Conservation (phyloP, 2,888 invertebrate species). For the Stenodera caucasica region DNA sequence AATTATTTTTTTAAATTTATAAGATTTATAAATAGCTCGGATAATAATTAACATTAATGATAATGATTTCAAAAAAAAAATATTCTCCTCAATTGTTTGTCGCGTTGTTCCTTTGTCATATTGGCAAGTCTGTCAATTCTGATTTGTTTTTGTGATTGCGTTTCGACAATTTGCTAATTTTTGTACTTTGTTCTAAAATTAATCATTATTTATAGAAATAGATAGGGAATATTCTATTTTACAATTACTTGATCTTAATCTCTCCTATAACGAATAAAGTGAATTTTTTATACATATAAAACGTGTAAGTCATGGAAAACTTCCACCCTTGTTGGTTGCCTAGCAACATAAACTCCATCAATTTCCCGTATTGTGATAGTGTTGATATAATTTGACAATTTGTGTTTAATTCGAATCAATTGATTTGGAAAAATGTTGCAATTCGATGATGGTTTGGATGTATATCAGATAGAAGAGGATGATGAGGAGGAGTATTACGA, state of each 20-base stretch:
- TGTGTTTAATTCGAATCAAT: too few relatives aligned
- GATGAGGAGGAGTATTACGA: conserved; percentile 27
- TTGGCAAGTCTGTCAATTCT: neutral
- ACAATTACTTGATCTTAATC: neutral
- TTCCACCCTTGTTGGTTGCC: neutral
- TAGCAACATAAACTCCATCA: neutral
- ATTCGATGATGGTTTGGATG: too few relatives aligned
- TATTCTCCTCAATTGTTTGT: neutral
- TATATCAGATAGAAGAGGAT: conserved; percentile 11
- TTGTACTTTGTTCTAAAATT: neutral
- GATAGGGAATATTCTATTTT: neutral
- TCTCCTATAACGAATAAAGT: neutral
- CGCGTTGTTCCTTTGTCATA: conserved; percentile 3
- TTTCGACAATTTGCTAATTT: neutral
- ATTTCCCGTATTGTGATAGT: neutral
- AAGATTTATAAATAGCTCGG: conserved; percentile 6
- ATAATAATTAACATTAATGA: neutral
- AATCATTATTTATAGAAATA: too few relatives aligned
- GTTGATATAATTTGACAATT: too few relatives aligned
- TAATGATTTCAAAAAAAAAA: neutral
- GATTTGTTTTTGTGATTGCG: neutral
- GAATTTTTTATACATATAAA: neutral
- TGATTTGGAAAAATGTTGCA: too few relatives aligned
- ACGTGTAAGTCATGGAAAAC: neutral
- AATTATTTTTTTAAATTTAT: conserved; percentile 14